Evolutionary conservation across 1,140 invertebrate species (phyloP).

Genomic region (Pseudoatta argentina): DNA sequence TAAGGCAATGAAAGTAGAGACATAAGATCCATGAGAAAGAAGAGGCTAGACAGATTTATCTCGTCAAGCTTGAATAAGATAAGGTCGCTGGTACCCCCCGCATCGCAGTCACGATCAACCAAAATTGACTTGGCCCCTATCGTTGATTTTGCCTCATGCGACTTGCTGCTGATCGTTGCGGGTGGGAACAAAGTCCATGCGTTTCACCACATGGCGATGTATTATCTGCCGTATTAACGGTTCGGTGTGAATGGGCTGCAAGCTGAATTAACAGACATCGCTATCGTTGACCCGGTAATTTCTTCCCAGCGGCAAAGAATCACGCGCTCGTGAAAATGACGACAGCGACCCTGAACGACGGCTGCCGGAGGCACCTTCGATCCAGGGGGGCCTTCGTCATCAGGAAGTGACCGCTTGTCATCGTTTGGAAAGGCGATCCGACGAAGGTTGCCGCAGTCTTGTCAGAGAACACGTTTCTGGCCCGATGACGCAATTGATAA

Average conservation of each 20-base stretch:
- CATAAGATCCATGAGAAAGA: not conserved
- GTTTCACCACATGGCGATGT: conserved; percentile 9
- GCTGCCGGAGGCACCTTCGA: not conserved
- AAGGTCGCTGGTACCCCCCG: conserved; percentile 41
- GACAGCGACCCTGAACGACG: conserved; percentile 23
- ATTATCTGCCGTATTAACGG: conserved; percentile 67
- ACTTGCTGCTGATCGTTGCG: not conserved
- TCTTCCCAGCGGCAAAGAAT: conserved; percentile 31
- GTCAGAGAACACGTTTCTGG: not conserved
- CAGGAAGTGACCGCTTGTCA: conserved; percentile 29
- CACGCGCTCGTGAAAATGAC: conserved; percentile 34
- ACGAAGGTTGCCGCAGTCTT: conserved; percentile 22
- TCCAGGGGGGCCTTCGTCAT: conserved; percentile 47
- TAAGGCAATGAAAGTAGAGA: not conserved
- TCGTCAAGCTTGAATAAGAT: not conserved
- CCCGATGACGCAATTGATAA: conserved; percentile 32
- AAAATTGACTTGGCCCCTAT: conserved; percentile 26
- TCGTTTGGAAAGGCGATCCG: conserved; percentile 36
- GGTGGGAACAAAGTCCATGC: conserved; percentile 64
- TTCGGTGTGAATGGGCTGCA: conserved; percentile 66
- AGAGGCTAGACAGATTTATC: not conserved
- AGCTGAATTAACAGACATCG: conserved; percentile 61
- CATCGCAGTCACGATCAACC: conserved; percentile 3
- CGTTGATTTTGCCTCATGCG: not conserved
- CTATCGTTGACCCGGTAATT: conserved; percentile 32